phyloP scores from a whole-genome alignment of 2,113 vertebrate genomes.

The Stigmatopora argus region DNA sequence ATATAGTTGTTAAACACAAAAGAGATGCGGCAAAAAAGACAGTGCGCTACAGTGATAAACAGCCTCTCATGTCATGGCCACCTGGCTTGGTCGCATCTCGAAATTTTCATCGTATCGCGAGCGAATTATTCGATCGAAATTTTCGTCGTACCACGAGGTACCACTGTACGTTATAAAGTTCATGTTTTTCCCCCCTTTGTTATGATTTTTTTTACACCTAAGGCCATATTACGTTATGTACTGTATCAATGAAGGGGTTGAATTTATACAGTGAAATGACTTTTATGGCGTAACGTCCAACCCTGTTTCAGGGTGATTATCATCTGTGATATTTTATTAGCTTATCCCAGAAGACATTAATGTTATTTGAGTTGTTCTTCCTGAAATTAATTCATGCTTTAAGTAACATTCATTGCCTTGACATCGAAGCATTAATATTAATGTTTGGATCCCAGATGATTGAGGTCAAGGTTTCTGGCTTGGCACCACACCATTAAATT shows the following conservation, averaged over 20 bases:
- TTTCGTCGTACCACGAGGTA: too few relatives aligned
- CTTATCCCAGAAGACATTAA: background rate
- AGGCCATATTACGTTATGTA: background rate
- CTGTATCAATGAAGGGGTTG: background rate
- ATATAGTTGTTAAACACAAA: too few relatives aligned
- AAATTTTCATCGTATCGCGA: too few relatives aligned
- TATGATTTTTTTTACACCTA: background rate
- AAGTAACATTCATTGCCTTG: slow-evolving; percentile 17
- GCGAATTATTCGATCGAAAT: too few relatives aligned
- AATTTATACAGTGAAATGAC: background rate
- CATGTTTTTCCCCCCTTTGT: too few relatives aligned
- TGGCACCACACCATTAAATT: slow-evolving; percentile 17
- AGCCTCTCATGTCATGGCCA: too few relatives aligned
- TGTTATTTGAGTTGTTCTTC: slow-evolving; percentile 4
- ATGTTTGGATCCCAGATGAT: slow-evolving; percentile 29
- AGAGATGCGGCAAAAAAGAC: too few relatives aligned
- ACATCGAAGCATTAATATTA: slow-evolving; percentile 21
- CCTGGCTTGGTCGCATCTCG: too few relatives aligned
- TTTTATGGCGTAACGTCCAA: background rate
- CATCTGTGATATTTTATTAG: slow-evolving; percentile 2
- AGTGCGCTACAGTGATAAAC: too few relatives aligned
- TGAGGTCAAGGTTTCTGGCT: slow-evolving; percentile 34
- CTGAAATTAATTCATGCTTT: background rate
- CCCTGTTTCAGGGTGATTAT: background rate
- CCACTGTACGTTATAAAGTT: too few relatives aligned